Evolutionary conservation across 2,113 vertebrate species (phyloP).

Genomic region (Zingel zingel): DNA sequence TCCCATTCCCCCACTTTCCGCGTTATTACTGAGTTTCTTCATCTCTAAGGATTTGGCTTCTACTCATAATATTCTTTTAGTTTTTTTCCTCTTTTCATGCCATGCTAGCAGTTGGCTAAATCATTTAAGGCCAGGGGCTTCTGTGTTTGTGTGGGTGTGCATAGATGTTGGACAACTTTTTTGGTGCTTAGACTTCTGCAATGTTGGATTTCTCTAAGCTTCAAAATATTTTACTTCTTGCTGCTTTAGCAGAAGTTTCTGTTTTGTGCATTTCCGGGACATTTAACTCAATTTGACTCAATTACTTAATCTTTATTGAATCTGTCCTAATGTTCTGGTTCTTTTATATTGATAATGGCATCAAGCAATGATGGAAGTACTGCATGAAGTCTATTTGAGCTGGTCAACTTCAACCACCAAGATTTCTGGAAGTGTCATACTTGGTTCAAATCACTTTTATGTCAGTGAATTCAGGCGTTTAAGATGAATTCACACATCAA

Average conservation of each 20-base stretch:
- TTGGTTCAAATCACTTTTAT: slow-evolving; percentile 8
- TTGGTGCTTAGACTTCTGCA: slow-evolving; percentile 28
- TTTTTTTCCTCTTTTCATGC: slow-evolving; percentile 19
- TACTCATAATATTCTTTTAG: slow-evolving; percentile 48
- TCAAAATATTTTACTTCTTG: slow-evolving; percentile 29
- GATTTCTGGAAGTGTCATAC: neutral
- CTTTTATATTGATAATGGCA: neutral
- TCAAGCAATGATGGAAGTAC: slow-evolving; percentile 4
- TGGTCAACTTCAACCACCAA: neutral
- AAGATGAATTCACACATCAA: neutral
- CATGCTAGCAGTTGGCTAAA: slow-evolving; percentile 47
- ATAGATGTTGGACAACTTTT: slow-evolving; percentile 44
- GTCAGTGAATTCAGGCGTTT: neutral
- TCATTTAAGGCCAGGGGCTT: slow-evolving; percentile 46
- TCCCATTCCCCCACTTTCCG: slow-evolving; percentile 28
- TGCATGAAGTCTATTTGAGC: neutral
- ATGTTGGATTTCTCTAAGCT: slow-evolving; percentile 19
- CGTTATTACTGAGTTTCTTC: slow-evolving; percentile 51
- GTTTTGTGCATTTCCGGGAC: slow-evolving; percentile 6
- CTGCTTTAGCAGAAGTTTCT: slow-evolving; percentile 24
- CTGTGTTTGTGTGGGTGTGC: slow-evolving; percentile 49
- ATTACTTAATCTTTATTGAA: neutral
- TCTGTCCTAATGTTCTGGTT: neutral
- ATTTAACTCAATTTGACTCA: slow-evolving; percentile 15
- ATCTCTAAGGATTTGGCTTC: slow-evolving; percentile 60